Evolutionary conservation across 2,888 invertebrate species (phyloP).

Genomic region (Gisinianus flammeolus): DNA sequence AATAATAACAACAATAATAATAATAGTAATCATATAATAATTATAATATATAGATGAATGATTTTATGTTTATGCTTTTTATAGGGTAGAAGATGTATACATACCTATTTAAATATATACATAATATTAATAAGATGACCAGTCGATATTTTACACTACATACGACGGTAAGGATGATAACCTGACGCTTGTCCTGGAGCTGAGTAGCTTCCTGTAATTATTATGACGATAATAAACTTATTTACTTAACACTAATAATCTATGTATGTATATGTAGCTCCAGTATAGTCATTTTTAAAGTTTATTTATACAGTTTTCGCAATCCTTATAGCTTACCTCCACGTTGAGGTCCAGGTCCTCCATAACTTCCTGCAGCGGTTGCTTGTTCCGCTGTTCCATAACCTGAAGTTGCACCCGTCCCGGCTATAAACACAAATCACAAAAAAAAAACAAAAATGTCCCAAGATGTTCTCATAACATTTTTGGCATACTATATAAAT

Average conservation of each 20-base stretch:
- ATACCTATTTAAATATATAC: no score
- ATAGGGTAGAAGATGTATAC: not conserved
- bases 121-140: not conserved
- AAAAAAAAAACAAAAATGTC: no score
- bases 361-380: slow-evolving; percentile 59
- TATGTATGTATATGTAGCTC: no score
- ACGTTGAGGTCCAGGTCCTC: slow-evolving; percentile 64
- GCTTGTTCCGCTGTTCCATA: slow-evolving; percentile 58
- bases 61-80: not conserved
- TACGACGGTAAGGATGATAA: slow-evolving; percentile 66
- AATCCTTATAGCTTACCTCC: no score
- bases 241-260: no score
- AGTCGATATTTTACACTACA: slow-evolving; percentile 57
- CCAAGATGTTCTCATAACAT: no score
- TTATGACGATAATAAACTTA: no score
- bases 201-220: slow-evolving; percentile 61
- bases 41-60: no score
- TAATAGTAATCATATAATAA: no score
- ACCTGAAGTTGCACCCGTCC: slow-evolving; percentile 59
- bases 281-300: no score
- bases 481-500: no score
- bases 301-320: not conserved
- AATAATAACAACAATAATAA: no score
- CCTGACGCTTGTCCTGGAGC: slow-evolving; percentile 62
- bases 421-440: slow-evolving; percentile 8